Evolutionary conservation across 2,888 invertebrate species (phyloP), one percentile per base, ranked within the genome.

Genomic region (Drosophila koepferae): DNA sequence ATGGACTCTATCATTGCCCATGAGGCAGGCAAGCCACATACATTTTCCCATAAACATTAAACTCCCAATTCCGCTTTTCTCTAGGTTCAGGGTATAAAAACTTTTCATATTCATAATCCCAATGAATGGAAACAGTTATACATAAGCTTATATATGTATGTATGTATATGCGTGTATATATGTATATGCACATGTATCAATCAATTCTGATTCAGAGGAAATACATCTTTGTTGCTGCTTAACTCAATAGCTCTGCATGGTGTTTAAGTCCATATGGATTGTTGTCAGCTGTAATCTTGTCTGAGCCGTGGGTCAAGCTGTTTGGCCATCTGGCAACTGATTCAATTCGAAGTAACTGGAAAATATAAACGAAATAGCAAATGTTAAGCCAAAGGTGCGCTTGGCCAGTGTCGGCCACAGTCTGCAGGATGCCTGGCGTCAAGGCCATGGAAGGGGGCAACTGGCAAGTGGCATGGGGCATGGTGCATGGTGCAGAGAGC

Each of bases 281-380:
- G 34, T 23, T 16, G 36, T 23, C 7, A 2, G 44, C 44, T 58
- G 20, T 46, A 59, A 59, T 20, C 44, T 44, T 9, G 44, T 23
- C 34, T 59, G 56, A 56, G 55, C 31, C 56, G 41, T 1, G 49
- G 55, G 18, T 18, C 31, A 41, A 56, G 41, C 4, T n/a, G 28
- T 10, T 16, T 16, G 40, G 23, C 28, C 23, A 10, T n/a, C n/a
- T 9, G 10, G 23, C 16, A 49, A n/a, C 38, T 3, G 49, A 49
- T 31, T 51, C 49, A 61, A 61, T 49, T 61, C 18, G 16, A 18
- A 20, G 18, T 40, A 43, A 12, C 43, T 34, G 9, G 16, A 34
- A 43, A 43, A 51, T 34, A 18, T 31, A 34, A 49, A 43, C n/a
- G n/a, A 18, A 53, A 51, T 12, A 16, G 41, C 16, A 40, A 20